Percentiles rank a stretch among this genome's conserved stretches.
Conservation (phyloP, 2,113 vertebrate genomes). For the Narcine bancroftii region DNA sequence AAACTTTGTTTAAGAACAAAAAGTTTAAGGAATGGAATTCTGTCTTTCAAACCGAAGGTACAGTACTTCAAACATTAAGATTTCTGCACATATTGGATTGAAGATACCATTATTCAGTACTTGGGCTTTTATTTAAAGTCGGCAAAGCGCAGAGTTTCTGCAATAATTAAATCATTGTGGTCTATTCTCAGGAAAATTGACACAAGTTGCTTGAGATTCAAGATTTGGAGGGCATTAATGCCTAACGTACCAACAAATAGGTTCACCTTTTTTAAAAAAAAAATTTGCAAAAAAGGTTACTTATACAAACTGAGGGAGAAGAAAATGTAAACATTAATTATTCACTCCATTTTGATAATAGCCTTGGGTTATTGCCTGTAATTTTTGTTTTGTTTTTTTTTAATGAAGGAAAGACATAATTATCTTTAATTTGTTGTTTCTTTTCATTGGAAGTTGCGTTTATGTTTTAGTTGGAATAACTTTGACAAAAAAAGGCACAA, state of each 20-base stretch:
- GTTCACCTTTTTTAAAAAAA: neutral
- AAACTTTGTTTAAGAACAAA: neutral
- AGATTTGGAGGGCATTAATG: neutral
- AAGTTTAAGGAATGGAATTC: constrained; percentile 5
- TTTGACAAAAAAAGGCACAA: constrained; percentile 27
- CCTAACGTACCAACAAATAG: neutral
- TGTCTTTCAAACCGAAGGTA: neutral
- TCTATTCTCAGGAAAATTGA: neutral
- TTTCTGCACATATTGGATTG: neutral
- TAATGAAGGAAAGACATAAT: constrained; percentile 38
- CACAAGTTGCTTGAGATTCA: neutral
- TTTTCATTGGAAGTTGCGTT: constrained; percentile 29
- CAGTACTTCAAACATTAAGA: neutral
- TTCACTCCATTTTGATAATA: constrained; percentile 33
- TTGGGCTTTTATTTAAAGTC: neutral
- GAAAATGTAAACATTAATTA: constrained; percentile 20
- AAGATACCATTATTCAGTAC: neutral
- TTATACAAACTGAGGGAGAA: constrained; percentile 30
- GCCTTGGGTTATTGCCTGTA: constrained; percentile 35
- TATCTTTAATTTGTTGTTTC: constrained; percentile 33
- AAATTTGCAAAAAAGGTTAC: neutral
- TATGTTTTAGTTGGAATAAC: constrained; percentile 35
- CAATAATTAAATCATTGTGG: neutral
- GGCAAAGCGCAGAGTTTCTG: neutral
- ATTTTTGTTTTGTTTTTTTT: constrained; percentile 37